Evolutionary conservation across 2,797 vertebrate genomes (phyloP).

Genomic region (Manis crassicaudata): DNA sequence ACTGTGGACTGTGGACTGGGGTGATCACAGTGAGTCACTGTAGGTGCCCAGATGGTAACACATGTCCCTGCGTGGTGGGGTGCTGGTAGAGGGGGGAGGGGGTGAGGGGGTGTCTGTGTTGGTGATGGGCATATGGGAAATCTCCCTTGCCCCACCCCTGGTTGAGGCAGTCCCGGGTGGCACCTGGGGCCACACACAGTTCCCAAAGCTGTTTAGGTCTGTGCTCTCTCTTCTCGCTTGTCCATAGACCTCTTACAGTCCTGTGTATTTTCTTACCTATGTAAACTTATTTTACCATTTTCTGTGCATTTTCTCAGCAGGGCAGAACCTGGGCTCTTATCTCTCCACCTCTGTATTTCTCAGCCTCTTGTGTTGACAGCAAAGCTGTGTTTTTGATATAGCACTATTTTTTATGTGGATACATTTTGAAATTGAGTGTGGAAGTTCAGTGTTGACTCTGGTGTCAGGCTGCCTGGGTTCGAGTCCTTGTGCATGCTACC

Average conservation of each 20-base stretch:
- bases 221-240: not conserved
- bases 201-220: not conserved
- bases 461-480: not conserved
- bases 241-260: not conserved
- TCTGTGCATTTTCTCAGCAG: not conserved
- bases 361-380: not conserved
- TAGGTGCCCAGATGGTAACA: rapidly evolving
- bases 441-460: not conserved
- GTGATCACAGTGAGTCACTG: rapidly evolving
- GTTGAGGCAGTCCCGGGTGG: not conserved
- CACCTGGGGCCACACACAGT: not conserved
- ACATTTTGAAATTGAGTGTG: not conserved
- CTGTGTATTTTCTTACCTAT: not conserved
- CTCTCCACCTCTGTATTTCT: not conserved
- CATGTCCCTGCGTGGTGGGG: too few relatives aligned
- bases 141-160: too few relatives aligned
- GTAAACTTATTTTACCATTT: not conserved
- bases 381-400: not conserved
- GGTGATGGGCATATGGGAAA: rapidly evolving
- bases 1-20: not conserved
- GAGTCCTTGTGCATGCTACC: too few relatives aligned
- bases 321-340: not conserved
- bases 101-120: too few relatives aligned
- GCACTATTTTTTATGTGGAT: not conserved
- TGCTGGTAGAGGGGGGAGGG: not conserved